These are phyloP conservation scores for Entomyzon cyanotis DNA, from an alignment of 2,113 vertebrate genomes.

Conservation along the genomic window DNA sequence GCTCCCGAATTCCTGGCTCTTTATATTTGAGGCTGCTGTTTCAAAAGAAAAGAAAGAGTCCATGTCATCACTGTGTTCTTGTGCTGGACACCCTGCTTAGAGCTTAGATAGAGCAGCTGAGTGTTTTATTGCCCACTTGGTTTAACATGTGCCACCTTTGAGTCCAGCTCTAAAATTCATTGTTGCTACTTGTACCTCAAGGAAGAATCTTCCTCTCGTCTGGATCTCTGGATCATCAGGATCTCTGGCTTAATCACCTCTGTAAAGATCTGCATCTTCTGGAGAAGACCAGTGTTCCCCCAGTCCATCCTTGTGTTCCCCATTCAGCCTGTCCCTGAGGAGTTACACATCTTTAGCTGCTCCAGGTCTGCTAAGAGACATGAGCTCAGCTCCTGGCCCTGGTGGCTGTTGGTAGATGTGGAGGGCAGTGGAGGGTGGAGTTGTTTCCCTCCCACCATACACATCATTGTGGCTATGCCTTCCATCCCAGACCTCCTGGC, in stretches of 20 bases:
- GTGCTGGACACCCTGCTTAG: rapidly evolving
- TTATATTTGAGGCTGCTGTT: neutral
- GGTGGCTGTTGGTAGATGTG: neutral
- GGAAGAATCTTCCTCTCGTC: neutral
- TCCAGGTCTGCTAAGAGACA: neutral
- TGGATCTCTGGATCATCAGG: neutral
- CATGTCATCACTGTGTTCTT: neutral
- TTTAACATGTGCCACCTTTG: neutral
- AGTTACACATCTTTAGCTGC: neutral
- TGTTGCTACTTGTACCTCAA: neutral
- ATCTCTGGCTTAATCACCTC: neutral
- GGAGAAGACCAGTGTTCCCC: neutral
- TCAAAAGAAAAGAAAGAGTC: neutral
- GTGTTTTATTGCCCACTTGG: neutral
- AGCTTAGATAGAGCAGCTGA: neutral
- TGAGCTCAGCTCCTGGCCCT: neutral
- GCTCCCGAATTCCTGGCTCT: neutral
- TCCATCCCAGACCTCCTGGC: neutral
- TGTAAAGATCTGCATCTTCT: neutral
- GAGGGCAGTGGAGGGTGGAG: neutral
- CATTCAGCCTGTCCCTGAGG: neutral
- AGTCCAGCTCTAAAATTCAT: neutral
- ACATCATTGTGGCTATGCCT: neutral
- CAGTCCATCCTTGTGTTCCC: neutral
- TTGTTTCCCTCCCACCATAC: neutral